Evolutionary conservation across 2,797 vertebrate species (phyloP).

Genomic region (Tragelaphus eurycerus): DNA sequence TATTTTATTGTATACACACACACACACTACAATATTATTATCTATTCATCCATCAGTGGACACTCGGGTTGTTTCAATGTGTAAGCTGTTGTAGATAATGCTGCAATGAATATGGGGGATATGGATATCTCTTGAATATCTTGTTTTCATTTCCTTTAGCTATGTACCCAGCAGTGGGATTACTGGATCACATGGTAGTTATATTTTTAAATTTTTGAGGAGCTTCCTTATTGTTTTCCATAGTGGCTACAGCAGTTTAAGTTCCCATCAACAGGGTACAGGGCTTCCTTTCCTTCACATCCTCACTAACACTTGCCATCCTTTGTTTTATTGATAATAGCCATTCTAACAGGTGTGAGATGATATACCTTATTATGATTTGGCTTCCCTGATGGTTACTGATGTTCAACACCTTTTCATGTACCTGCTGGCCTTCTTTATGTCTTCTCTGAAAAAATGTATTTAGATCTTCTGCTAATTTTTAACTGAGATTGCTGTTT

Average conservation of each 20-base stretch:
- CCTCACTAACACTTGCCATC: background rate
- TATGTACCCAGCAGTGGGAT: background rate
- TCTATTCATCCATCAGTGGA: background rate
- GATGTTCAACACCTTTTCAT: background rate
- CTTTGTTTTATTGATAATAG: background rate
- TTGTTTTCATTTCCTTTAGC: background rate
- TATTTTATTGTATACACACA: background rate
- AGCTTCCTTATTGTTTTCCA: background rate
- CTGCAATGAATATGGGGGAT: background rate
- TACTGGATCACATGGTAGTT: background rate
- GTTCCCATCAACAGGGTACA: background rate
- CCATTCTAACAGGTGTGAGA: background rate
- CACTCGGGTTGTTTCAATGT: background rate
- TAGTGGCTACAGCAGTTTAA: background rate
- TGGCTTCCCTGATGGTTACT: background rate
- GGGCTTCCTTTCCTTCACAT: background rate
- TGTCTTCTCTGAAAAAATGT: background rate
- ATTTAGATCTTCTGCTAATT: background rate
- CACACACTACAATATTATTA: background rate
- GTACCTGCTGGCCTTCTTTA: background rate
- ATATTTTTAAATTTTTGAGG: background rate
- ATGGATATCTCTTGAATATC: background rate
- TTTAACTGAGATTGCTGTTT: background rate
- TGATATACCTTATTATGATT: background rate
- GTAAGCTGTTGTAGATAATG: background rate